Evolutionary conservation across 2,888 invertebrate genomes (phyloP).

Genomic region (Ametastegia equiseti): DNA sequence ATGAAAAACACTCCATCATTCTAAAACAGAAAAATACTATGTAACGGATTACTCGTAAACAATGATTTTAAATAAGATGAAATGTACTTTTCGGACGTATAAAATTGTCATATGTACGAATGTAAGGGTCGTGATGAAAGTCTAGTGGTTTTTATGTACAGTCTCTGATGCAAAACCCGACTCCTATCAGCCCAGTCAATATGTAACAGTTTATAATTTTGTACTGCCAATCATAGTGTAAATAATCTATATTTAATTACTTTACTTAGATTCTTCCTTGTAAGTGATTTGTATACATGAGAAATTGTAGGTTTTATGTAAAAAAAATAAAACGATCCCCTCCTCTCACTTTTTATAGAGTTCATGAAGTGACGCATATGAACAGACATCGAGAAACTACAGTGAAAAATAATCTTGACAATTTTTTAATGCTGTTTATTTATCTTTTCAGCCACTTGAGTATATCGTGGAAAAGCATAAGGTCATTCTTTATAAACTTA

Average conservation of each 20-base stretch:
- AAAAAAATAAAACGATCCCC: constrained; percentile 26
- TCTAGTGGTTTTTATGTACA: background rate
- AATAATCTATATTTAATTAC: constrained; percentile 13
- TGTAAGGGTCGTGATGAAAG: constrained; percentile 27
- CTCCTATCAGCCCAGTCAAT: constrained; percentile 8
- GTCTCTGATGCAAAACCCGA: background rate
- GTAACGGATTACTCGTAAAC: background rate
- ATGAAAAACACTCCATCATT: background rate
- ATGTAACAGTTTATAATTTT: constrained; percentile 2
- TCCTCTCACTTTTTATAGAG: constrained; percentile 4
- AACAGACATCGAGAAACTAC: constrained; percentile 18
- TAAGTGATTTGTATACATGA: constrained; percentile 33
- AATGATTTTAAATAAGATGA: constrained; percentile 12
- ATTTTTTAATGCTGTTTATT: constrained; percentile 57
- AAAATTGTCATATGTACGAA: constrained; percentile 15
- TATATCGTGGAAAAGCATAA: constrained; percentile 72
- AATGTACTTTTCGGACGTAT: background rate
- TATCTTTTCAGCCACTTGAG: constrained; percentile 71
- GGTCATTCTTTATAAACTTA: constrained; percentile 74
- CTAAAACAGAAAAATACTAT: background rate
- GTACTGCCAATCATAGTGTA: background rate
- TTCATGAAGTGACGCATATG: background rate
- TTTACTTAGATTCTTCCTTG: background rate
- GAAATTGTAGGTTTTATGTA: constrained; percentile 20
- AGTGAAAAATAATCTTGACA: background rate